Base-by-base conservation (phyloP, 2,888 invertebrate species). In the Aspidiotus rigidus region DNA sequence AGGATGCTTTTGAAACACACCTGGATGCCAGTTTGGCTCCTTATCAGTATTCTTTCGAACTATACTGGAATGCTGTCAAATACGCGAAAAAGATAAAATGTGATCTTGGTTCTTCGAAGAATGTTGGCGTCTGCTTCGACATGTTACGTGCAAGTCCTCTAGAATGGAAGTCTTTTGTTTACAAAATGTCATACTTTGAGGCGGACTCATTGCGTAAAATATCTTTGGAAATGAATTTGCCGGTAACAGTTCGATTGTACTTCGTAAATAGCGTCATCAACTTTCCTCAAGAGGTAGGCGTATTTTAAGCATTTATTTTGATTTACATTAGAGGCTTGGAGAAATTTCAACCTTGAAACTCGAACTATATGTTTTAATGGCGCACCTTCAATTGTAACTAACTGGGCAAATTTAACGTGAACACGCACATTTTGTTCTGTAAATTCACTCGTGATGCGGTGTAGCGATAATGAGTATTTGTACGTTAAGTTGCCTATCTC, bases 161-260 rank as follows among this genome's bases (percentile, higher is more conserved):
- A 15, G 73, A 74, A 61, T 74, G 74, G 74, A 69, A 69, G 41
- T 59, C 72, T 1, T 44, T 64, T 7, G 16, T 73, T 9, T 55
- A 69, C 5, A 70, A 72, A 16, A 71, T 72, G 9, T 64, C 72
- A 10, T 71, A 70, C 39, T 62, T 70, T 54, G 66, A 72, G 0
- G 60, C 62, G 0, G 70, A 69, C 42, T 69, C 69, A 11, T 61
- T 70, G 15, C 69, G 64, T 44, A 57, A 71, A 40, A 54, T 73
- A 40, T 62, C 72, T 13, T 71, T 73, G 15, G 71, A 70, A 54
- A 73, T 73, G 73, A 71, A 71, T 53, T n/a, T 59, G 13, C 66
- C 66, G 39, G 60, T 66, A 8, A 49, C 13, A 2, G 66, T 66
- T 10, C 44, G 64, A 28, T 15, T 72, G n/a, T 73, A 72, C 53